Conservation (phyloP, 2,888 invertebrate genomes). For the Eristalinus sepulchralis region DNA sequence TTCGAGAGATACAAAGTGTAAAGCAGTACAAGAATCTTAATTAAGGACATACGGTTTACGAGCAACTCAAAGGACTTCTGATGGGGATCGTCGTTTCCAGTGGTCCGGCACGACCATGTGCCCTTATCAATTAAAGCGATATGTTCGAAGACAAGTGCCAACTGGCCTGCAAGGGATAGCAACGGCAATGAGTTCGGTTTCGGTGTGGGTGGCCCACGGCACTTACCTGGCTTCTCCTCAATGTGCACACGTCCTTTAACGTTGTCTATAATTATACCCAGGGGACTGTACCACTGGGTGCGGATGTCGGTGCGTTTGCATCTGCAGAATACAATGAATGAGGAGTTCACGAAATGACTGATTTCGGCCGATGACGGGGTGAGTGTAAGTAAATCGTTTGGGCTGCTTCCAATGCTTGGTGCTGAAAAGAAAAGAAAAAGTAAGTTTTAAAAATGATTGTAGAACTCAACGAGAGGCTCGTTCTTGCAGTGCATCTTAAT, state of each 20-base stretch:
- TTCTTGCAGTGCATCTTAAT: neutral
- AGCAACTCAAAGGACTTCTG: constrained; percentile 80
- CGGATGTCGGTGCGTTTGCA: constrained; percentile 75
- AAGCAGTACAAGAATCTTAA: constrained; percentile 14
- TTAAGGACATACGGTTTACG: constrained; percentile 80
- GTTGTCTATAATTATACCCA: constrained; percentile 77
- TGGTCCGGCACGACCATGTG: constrained; percentile 81
- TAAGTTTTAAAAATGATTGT: too few relatives aligned
- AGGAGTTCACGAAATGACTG: constrained; percentile 81
- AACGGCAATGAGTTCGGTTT: neutral
- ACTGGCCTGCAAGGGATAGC: constrained; percentile 74
- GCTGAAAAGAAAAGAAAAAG: constrained; percentile 23
- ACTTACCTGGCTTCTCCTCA: constrained; percentile 79
- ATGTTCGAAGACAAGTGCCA: constrained; percentile 82
- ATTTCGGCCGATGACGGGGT: constrained; percentile 78
- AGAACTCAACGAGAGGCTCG: neutral
- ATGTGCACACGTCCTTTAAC: constrained; percentile 81
- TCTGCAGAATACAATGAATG: constrained; percentile 81
- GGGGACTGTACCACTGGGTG: constrained; percentile 80
- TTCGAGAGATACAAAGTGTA: neutral
- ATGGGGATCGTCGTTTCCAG: constrained; percentile 75
- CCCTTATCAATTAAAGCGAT: constrained; percentile 81
- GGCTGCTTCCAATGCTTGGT: constrained; percentile 46
- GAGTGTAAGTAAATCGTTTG: constrained; percentile 75
- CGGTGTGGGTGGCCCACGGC: neutral